Conservation (phyloP, 1,140 invertebrate genomes). For the Philopotamus ludificatus region DNA sequence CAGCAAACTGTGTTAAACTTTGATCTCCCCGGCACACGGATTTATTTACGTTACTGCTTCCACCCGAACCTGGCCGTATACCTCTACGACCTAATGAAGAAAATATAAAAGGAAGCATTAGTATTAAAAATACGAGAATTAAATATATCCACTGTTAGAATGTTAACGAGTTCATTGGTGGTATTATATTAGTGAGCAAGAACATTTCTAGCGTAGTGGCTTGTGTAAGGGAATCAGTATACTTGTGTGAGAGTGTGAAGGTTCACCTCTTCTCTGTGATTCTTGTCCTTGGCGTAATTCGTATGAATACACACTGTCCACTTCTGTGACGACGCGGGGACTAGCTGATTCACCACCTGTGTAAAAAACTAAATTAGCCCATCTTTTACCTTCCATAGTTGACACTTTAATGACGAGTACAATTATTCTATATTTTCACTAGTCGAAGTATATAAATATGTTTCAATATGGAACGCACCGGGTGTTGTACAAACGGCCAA, state of each 20-base stretch:
- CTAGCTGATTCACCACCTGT: slow-evolving; percentile 54
- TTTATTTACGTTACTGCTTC: slow-evolving; percentile 43
- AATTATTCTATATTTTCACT: slow-evolving; percentile 8
- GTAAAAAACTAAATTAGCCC: background rate
- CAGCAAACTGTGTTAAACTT: slow-evolving; percentile 78
- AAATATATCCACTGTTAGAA: too few relatives aligned
- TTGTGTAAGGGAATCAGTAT: too few relatives aligned
- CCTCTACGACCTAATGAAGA: slow-evolving; percentile 29
- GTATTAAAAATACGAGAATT: too few relatives aligned
- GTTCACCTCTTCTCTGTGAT: slow-evolving; percentile 36
- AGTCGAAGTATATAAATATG: slow-evolving; percentile 1
- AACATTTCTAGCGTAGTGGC: too few relatives aligned
- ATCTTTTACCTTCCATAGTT: too few relatives aligned
- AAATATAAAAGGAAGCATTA: too few relatives aligned
- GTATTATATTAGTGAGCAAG: too few relatives aligned
- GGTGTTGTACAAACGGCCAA: slow-evolving; percentile 46
- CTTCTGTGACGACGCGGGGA: slow-evolving; percentile 59
- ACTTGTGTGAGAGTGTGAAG: slow-evolving; percentile 12
- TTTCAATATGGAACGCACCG: slow-evolving; percentile 30
- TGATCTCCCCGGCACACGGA: slow-evolving; percentile 55
- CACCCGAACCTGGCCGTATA: slow-evolving; percentile 37
- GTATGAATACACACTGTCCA: slow-evolving; percentile 61
- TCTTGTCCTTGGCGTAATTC: slow-evolving; percentile 40
- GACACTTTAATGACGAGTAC: too few relatives aligned
- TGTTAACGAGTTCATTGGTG: too few relatives aligned